A percentile compares a stretch with the other conserved stretches of the same genome.
Evolutionary conservation across 2,113 vertebrate species (phyloP).

Genomic region (Pholis gunnellus): DNA sequence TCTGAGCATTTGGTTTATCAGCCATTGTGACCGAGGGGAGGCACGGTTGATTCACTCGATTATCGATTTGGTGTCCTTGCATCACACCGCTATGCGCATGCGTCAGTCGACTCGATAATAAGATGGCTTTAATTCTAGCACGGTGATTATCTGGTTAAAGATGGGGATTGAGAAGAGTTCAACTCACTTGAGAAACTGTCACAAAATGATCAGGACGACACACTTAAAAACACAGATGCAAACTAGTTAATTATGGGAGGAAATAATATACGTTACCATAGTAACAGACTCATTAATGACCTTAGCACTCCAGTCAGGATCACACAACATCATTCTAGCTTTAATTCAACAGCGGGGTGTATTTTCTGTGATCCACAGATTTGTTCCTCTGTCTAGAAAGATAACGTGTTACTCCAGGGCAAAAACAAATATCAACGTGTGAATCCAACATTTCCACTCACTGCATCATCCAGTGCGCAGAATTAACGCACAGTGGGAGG

Average conservation of each 20-base stretch:
- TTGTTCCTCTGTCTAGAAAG: no score
- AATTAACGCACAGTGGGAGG: no score
- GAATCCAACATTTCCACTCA: no score
- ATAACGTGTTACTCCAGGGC: no score
- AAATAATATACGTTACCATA: neutral
- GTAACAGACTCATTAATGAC: neutral
- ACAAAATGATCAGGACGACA: no score
- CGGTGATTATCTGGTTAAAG: neutral
- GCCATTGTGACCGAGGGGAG: slow-evolving; percentile 65
- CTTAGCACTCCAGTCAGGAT: no score
- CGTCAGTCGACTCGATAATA: neutral
- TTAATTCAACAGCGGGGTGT: no score
- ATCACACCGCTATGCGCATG: slow-evolving; percentile 16
- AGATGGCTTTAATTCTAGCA: neutral
- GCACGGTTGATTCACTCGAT: slow-evolving; percentile 32
- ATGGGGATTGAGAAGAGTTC: no score
- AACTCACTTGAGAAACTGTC: neutral
- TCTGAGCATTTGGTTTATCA: slow-evolving; percentile 76
- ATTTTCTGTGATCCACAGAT: no score
- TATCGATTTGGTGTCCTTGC: slow-evolving; percentile 65
- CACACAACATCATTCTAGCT: no score
- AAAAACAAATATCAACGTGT: no score
- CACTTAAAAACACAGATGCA: neutral
- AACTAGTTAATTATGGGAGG: neutral
- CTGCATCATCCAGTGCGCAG: no score